A percentile compares a stretch with the other conserved stretches of the same genome.
Conservation (phyloP, 1,140 invertebrate species). For the Pygmarrhopalites habei region DNA sequence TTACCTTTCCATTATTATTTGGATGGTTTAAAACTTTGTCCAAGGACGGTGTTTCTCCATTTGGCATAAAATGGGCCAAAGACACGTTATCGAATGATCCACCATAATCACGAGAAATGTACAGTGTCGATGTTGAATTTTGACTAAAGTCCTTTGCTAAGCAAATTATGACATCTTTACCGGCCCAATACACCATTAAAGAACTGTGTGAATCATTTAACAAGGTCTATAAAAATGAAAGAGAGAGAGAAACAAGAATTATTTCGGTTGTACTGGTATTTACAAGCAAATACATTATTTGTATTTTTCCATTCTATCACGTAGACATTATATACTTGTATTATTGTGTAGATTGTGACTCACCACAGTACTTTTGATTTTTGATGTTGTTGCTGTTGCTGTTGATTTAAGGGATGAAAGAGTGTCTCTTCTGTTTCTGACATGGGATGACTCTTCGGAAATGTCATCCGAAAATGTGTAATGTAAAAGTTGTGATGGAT, state of each 20-base stretch:
- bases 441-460: too few relatives aligned
- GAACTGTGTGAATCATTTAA: slow-evolving; percentile 79
- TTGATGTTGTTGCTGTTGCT: too few relatives aligned
- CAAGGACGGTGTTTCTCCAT: slow-evolving; percentile 50
- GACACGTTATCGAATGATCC: slow-evolving; percentile 62
- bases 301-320: too few relatives aligned
- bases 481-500: too few relatives aligned
- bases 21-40: slow-evolving; percentile 80
- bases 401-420: too few relatives aligned
- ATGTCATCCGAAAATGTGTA: too few relatives aligned
- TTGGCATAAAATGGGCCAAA: slow-evolving; percentile 44
- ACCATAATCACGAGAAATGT: slow-evolving; percentile 80
- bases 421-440: too few relatives aligned
- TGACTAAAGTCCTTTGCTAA: slow-evolving; percentile 58
- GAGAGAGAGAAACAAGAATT: not conserved
- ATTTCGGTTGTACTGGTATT: too few relatives aligned
- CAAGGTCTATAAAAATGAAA: slow-evolving; percentile 43
- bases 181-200: slow-evolving; percentile 83
- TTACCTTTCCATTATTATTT: slow-evolving; percentile 64
- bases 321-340: too few relatives aligned
- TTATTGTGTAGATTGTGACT: too few relatives aligned
- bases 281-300: not conserved
- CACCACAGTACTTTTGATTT: too few relatives aligned
- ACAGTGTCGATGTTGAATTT: slow-evolving; percentile 60
- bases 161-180: slow-evolving; percentile 77